These are phyloP conservation scores for Danio aesculapii DNA, from an alignment of 2,797 vertebrate species.

Conservation along the genomic window DNA sequence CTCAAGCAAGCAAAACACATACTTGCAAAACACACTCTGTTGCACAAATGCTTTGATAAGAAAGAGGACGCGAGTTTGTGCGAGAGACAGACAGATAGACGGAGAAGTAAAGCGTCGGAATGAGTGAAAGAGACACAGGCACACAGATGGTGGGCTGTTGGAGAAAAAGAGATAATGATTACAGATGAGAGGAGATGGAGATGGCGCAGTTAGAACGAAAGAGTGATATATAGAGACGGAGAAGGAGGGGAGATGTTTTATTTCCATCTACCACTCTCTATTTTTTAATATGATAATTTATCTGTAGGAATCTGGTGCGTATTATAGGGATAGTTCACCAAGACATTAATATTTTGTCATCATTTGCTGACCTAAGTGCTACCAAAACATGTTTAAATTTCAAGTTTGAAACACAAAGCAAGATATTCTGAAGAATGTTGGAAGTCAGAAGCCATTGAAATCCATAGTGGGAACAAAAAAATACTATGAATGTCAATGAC, in stretches of 20 bases:
- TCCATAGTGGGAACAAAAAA: no score
- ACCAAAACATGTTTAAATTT: no score
- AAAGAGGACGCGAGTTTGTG: slow-evolving; percentile 56
- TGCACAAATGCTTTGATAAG: slow-evolving; percentile 62
- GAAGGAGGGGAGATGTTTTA: slow-evolving; percentile 40
- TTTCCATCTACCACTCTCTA: slow-evolving; percentile 39
- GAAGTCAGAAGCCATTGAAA: no score
- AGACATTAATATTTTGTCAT: not conserved
- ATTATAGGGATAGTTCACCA: slow-evolving; percentile 6
- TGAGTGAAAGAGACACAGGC: slow-evolving; percentile 58
- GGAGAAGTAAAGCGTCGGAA: slow-evolving; percentile 56
- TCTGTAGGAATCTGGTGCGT: not conserved
- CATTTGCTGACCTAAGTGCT: no score
- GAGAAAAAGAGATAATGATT: slow-evolving; percentile 53
- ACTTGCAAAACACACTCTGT: slow-evolving; percentile 28
- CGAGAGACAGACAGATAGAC: slow-evolving; percentile 66
- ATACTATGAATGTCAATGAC: no score
- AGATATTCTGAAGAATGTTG: no score
- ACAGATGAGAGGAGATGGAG: slow-evolving; percentile 51
- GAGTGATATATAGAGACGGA: slow-evolving; percentile 31
- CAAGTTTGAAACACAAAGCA: no score
- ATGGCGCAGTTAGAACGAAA: slow-evolving; percentile 29
- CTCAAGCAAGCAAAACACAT: slow-evolving; percentile 48
- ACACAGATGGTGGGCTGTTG: slow-evolving; percentile 69
- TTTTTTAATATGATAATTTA: slow-evolving; percentile 43